Evolutionary conservation across 2,113 vertebrate species (phyloP), one percentile per base, ranked within the genome.

Genomic region (Pituophis catenifer): DNA sequence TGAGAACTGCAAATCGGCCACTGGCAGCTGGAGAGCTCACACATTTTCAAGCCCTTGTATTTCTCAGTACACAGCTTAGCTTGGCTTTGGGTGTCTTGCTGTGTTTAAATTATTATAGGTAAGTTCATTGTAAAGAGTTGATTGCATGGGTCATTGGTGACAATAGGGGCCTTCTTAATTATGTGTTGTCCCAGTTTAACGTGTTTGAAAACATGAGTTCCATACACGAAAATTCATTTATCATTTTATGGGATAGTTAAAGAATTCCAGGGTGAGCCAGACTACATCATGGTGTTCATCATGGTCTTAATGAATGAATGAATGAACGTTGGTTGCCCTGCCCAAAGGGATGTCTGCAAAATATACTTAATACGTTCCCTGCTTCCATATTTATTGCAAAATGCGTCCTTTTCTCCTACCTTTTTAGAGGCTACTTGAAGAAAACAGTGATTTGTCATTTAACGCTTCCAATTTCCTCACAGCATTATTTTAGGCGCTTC

Each of bases 21-120:
- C 97, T 99, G 57, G 99, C 99, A 5, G 97, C 99, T 54, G 99
- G 99, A 95, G 97, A 99, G 75, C 96, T 99, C 95, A 98, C 99
- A 54, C 97, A 33, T 89, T 98, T 98, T 91, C 98, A 98, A 75
- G 98, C 99, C 12, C 96, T 99, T 0, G 57, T 98, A 92, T 99
- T 99, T 91, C 98, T 99, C 0, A 99, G 98, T 1, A 99, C 98
- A 19, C 99, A 99, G 94, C 98, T 99, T 29, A 99, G 98, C 93
- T 97, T 99, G 95, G 98, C 98, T 0, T 97, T 99, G 5, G 97
- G 98, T 29, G 95, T 99, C 89, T 98, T 99, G 48, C 97, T 99
- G n/a, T 99, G 98, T 94, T 98, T 99, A 89, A 99, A 99, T 97
- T 97, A 98, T 95, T 99, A 99, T 95, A 99, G 99, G 99, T 99